Base-by-base conservation (phyloP, 2,888 invertebrate species). In the Nasonovia ribisnigri region DNA sequence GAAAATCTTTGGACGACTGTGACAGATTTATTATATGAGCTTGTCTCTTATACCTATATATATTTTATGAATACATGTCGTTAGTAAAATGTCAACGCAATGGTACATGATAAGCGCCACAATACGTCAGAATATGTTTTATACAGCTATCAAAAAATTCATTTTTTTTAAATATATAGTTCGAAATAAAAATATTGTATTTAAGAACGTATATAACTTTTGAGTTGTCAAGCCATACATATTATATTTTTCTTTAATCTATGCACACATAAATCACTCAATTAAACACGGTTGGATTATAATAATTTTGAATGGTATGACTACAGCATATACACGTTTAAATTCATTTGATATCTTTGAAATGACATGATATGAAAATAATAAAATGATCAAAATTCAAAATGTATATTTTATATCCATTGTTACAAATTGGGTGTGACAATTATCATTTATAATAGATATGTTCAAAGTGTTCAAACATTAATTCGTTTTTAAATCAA, bases 11-110 rank as follows among this genome's bases (percentile, higher is more conserved):
- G 36, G 57, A 91, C n/a, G n/a, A 91, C 57, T 91, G 84, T 86
- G 91, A 91, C 91, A 57, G 91, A 91, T 86, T 86, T 91, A 57
- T 91, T 91, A 90, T 91, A 57, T 57, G 43, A 26, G 16, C n/a
- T 20, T 57, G 24, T 77, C 29, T 67, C 42, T 54, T 88, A 54
- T 57, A 43, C n/a, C n/a, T 42, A 51, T 51, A 91, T 42, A 84
- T 43, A 43, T 54, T 26, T 57, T 91, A 86, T 46, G 43, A 86
- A 91, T 91, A 57, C 91, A 77, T 43, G 43, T 91, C 91, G 91
- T 91, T 91, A 91, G 86, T 57, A 42, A 91, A 57, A 86, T 86
- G 91, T 91, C 91, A 54, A 43, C 91, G n/a, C 54, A 84, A 54
- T 54, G 20, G 84, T 84, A 43, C 42, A 43, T 26, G 90, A 67